Conservation (phyloP, 2,797 vertebrate genomes). For the Harpagifer antarcticus region DNA sequence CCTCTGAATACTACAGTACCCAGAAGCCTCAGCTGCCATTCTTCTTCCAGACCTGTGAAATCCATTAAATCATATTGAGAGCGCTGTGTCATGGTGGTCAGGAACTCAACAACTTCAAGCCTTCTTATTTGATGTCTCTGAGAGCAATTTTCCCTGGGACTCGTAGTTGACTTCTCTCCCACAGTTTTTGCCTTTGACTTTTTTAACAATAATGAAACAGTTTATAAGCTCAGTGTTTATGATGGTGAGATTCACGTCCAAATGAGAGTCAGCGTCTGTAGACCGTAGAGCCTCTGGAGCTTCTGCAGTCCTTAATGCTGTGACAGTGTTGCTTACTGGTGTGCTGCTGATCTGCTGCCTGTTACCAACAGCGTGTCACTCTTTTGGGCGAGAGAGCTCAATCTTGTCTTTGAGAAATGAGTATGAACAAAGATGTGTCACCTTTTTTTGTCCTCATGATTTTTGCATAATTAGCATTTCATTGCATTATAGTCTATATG, state of each 20-base stretch:
- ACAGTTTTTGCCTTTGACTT: not conserved
- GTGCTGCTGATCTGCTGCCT: conserved; percentile 9
- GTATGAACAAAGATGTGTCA: not conserved
- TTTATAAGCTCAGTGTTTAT: not conserved
- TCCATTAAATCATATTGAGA: not conserved
- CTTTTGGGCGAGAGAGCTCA: no score
- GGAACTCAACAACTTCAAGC: not conserved
- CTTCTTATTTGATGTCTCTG: conserved; percentile 1
- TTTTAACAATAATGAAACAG: not conserved
- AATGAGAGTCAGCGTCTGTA: not conserved
- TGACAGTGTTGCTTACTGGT: not conserved
- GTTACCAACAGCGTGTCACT: not conserved
- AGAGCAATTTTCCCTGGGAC: not conserved
- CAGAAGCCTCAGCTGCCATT: conserved; percentile 17
- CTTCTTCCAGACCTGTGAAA: conserved; percentile 8
- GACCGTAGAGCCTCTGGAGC: not conserved
- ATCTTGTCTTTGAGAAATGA: not conserved
- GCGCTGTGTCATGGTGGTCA: no score
- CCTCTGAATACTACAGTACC: conserved; percentile 33
- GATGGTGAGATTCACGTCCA: not conserved
- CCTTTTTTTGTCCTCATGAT: not conserved
- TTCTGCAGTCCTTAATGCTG: not conserved
- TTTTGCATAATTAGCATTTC: not conserved
- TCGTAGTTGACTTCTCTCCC: not conserved
- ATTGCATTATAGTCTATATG: no score